Evolutionary conservation across 1,140 invertebrate genomes (phyloP).

Genomic region (Antheraea pernyi): DNA sequence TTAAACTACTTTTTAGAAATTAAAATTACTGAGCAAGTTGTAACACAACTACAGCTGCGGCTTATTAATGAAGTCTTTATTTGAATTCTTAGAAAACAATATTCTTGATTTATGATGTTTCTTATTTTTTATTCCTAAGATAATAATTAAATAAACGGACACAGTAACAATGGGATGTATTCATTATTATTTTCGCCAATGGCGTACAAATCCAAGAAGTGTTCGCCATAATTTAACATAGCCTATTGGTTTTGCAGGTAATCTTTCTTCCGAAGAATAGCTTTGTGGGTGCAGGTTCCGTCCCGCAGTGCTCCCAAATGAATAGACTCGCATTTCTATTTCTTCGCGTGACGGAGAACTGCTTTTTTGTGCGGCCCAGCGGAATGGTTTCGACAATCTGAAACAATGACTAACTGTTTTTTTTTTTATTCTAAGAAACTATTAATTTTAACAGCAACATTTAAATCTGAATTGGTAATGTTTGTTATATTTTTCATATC

Average conservation of each 20-base stretch:
- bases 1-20: no score
- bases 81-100: background rate
- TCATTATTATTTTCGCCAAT: background rate
- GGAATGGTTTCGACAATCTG: slow-evolving; percentile 64
- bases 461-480: no score
- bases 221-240: slow-evolving; percentile 28
- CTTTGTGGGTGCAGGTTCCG: slow-evolving; percentile 21
- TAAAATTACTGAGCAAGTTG: no score
- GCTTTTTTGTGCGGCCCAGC: slow-evolving; percentile 63
- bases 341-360: slow-evolving; percentile 61
- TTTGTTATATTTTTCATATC: no score
- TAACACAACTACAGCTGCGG: no score
- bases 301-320: slow-evolving; percentile 42
- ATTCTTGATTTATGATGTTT: background rate
- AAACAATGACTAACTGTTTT: background rate
- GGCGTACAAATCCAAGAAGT: background rate
- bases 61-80: background rate
- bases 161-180: background rate
- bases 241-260: slow-evolving; percentile 39
- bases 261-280: slow-evolving; percentile 28
- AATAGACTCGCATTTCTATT: slow-evolving; percentile 55
- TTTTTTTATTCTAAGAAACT: background rate
- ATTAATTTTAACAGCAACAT: no score
- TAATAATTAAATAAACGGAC: background rate
- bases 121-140: no score